Base-by-base conservation (phyloP, 2,888 invertebrate species). In the Eurytoma californica region DNA sequence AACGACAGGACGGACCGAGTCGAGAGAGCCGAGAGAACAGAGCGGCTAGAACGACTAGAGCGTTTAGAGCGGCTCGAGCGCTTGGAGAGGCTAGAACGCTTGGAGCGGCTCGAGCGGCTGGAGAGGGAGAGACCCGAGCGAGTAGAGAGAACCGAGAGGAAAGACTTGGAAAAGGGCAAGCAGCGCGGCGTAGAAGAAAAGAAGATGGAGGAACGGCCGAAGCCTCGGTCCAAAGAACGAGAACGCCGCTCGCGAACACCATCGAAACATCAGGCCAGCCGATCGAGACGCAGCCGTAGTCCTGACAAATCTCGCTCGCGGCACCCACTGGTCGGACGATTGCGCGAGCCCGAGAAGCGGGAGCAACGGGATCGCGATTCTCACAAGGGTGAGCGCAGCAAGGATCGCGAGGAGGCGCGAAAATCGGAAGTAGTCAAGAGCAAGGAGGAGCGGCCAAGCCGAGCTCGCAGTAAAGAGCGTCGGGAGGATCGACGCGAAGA, bases 401-500 rank as follows among this genome's bases (percentile, higher is more conserved):
- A 88, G 73, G 90, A 90, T 1, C 85, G 87, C 67, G 88, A 85
- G 9, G 88, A 84, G 81, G 58, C 87, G 82, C 83, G 30, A 1
- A 90, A 84, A 84, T 58, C 60, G 39, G 39, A 39, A 39, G 39
- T 7, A 30, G 39, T 39, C 39, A 39, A 39, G 39, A 80, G 90
- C 88, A 84, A 91, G 86, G 87, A 91, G 85, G 58, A 90, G 84
- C 83, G 91, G 84, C 83, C 91, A 86, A 82, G 81, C 88, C 90
- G 80, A 90, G 90, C 84, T 86, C 87, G 83, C 89, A 89, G 72
- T 79, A 83, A 87, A 77, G 88, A 86, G 63, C 83, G 84, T 13
- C 87, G 88, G 84, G 88, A 88, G 3, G 88, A 88, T 51, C 86
- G 88, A 47, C 88, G 88, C 51, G 87, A 88, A 73, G 90, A 88